These are phyloP conservation scores for Calosoma granatense DNA, from an alignment of 1,140 invertebrate species.

Conservation along the genomic window DNA sequence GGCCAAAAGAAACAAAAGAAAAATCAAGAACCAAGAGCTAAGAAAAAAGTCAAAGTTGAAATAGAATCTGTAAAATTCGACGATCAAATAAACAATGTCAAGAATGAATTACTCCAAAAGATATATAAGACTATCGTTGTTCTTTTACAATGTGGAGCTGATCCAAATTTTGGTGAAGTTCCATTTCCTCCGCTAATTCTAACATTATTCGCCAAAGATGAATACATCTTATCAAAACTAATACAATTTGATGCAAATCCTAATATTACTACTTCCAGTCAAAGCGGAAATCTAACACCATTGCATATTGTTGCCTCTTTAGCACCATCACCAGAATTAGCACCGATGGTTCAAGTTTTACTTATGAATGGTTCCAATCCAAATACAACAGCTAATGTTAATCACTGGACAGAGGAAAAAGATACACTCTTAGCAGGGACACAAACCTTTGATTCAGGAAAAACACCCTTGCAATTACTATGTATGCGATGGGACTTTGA, in stretches of 20 bases:
- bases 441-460: slow-evolving; percentile 20
- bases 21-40: background rate
- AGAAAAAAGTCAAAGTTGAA: slow-evolving; percentile 23
- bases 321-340: slow-evolving; percentile 27
- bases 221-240: slow-evolving; percentile 31
- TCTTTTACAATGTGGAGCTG: slow-evolving; percentile 34
- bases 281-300: slow-evolving; percentile 26
- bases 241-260: slow-evolving; percentile 33
- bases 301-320: slow-evolving; percentile 35
- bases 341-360: slow-evolving; percentile 31
- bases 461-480: slow-evolving; percentile 27
- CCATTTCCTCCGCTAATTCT: slow-evolving; percentile 37
- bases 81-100: slow-evolving; percentile 13
- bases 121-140: slow-evolving; percentile 33
- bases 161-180: slow-evolving; percentile 34
- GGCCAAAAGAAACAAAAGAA: slow-evolving; percentile 2
- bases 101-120: slow-evolving; percentile 14
- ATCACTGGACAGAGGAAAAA: slow-evolving; percentile 23
- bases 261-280: slow-evolving; percentile 30
- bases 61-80: background rate
- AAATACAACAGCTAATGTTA: slow-evolving; percentile 20
- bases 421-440: slow-evolving; percentile 15
- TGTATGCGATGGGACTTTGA: slow-evolving; percentile 25
- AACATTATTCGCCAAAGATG: slow-evolving; percentile 31
- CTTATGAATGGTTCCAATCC: slow-evolving; percentile 33